phyloP scores from a whole-genome alignment of 2,888 invertebrate species.

The Odiellus spinosus region DNA sequence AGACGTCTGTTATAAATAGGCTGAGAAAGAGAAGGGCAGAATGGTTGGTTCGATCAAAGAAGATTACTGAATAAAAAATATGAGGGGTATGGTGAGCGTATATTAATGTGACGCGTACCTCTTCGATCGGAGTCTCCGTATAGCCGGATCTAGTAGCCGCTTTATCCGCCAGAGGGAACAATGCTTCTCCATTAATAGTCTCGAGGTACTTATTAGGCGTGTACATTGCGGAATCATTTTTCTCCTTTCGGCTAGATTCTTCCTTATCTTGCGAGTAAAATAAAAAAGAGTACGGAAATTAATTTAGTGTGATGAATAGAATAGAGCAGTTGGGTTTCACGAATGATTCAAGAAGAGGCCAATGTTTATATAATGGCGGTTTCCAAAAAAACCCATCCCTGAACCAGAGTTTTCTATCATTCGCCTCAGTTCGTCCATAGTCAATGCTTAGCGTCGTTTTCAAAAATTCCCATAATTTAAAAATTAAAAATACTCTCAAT shows the following conservation, averaged over 20 bases:
- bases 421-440: too few species aligned
- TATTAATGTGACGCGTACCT: neutral
- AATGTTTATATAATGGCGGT: neutral
- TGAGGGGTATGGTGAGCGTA: too few species aligned
- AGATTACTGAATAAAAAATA: neutral
- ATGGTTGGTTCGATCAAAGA: too few species aligned
- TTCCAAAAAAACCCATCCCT: neutral
- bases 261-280: neutral
- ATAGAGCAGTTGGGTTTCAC: neutral
- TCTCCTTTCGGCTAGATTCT: neutral
- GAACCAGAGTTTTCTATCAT: too few species aligned
- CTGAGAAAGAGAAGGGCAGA: too few species aligned
- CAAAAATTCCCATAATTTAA: too few species aligned
- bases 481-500: too few species aligned
- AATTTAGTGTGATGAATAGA: neutral
- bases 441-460: too few species aligned
- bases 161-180: slow-evolving; percentile 27
- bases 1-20: too few species aligned
- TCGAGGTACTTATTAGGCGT: slow-evolving; percentile 87
- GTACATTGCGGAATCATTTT: slow-evolving; percentile 47
- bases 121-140: neutral
- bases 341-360: neutral
- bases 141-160: too few species aligned
- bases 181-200: slow-evolving; percentile 78
- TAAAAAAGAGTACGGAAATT: neutral